Base-by-base conservation (phyloP, 1,140 invertebrate genomes). In the Homalodisca vitripennis region DNA sequence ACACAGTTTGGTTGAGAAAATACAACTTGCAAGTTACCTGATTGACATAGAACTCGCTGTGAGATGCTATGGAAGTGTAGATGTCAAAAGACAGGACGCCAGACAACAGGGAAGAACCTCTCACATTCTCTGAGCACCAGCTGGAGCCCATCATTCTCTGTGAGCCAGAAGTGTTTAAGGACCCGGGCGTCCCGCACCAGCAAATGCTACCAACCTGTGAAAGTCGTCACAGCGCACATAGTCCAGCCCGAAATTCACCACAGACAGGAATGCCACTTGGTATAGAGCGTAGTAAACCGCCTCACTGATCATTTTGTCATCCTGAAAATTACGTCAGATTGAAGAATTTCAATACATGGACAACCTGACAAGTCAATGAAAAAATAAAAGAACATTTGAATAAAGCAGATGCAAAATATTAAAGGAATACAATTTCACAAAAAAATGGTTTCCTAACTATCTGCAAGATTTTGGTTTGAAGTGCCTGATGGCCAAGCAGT, bases 91-190 rank as follows among this genome's bases (percentile, higher is more conserved):
- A n/a, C 27, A 6, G 55, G 55, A 27, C 13, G 10, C 55, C 55
- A 60, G 24, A 30, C 27, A n/a, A 60, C 27, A 6, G 55, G 55
- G 24, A 60, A 60, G 55, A 27, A 60, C 24, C 55, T 26, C 26
- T 60, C 55, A 60, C 55, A 60, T 26, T 60, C 55, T 30, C n/a
- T 60, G 13, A 60, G 55, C 6, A 60, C 55, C 2, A 60, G 55
- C 24, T 60, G 55, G 26, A 60, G 55, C 10, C 55, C 55, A 26
- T 60, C 55, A 26, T 60, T 30, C 10, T 30, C 24, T 12, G 55
- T 60, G 24, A 60, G 55, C 55, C 55, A 60, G 26, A 60, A 60
- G 24, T 60, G 55, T n/a, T 60, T 60, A 26, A 60, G 55, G 10
- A 60, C 55, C 10, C 29, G 55, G 24, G 3, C 10, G 55, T 60